These are phyloP conservation scores for Phaethon lepturus DNA, from an alignment of 2,113 vertebrate genomes.

Conservation along the genomic window DNA sequence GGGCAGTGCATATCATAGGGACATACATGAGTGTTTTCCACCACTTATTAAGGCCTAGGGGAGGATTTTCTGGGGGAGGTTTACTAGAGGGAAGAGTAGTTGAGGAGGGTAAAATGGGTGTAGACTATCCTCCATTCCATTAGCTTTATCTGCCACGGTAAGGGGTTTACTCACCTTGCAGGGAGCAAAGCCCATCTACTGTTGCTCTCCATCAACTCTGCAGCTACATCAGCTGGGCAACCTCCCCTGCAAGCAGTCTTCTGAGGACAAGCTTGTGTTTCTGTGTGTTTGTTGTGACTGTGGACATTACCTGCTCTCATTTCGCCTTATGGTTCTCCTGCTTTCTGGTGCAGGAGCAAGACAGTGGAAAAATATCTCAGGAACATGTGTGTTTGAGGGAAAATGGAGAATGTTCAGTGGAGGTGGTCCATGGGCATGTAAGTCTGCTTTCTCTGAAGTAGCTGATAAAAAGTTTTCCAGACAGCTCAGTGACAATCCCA, in stretches of 20 bases:
- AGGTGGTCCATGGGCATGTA: background rate
- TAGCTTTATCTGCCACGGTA: background rate
- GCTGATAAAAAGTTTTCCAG: background rate
- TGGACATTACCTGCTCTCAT: background rate
- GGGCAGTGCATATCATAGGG: background rate
- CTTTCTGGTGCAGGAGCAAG: background rate
- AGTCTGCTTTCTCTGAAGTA: background rate
- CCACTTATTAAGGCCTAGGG: background rate
- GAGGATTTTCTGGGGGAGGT: background rate
- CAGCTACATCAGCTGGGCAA: background rate
- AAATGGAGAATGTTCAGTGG: background rate
- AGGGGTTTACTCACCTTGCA: background rate
- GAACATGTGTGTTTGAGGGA: background rate
- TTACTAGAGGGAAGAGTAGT: background rate
- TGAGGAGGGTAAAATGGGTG: background rate
- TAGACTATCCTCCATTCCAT: background rate
- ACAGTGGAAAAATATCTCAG: background rate
- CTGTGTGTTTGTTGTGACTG: background rate
- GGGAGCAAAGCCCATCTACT: background rate
- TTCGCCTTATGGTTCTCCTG: background rate
- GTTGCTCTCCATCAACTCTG: background rate
- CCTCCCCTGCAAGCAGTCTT: background rate
- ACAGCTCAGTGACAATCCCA: background rate
- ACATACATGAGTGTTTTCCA: background rate
- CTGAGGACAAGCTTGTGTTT: background rate